A percentile compares a stretch with the other conserved stretches of the same genome.
phyloP scores from a whole-genome alignment of 2,888 invertebrate genomes.

The Luperina nickerlii region DNA sequence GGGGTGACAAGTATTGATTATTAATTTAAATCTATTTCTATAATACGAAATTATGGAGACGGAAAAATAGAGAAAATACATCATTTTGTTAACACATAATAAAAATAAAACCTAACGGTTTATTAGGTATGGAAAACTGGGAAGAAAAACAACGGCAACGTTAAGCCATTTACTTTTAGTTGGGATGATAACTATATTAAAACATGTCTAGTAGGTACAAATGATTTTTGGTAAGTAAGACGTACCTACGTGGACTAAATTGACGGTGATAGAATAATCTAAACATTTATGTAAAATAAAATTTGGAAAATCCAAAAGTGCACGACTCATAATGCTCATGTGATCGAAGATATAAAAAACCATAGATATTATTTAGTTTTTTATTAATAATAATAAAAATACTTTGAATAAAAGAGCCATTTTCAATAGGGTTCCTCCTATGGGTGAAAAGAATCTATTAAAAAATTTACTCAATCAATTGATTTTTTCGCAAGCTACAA shows the following conservation, averaged over 20 bases:
- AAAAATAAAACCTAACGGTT: no score
- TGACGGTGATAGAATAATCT: background rate
- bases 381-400: no score
- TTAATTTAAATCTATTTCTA: conserved; percentile 9
- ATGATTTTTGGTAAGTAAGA: background rate
- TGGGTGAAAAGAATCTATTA: no score
- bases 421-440: no score
- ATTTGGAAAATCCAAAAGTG: no score
- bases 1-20: conserved; percentile 24
- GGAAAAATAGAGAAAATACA: background rate
- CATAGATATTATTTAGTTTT: no score
- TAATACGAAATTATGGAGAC: background rate
- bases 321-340: no score
- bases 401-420: no score
- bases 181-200: background rate
- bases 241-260: background rate
- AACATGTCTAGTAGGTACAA: background rate
- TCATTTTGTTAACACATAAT: background rate
- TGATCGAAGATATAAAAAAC: no score
- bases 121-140: background rate
- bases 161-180: background rate
- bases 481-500: no score
- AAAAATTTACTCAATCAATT: no score
- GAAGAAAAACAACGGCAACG: background rate
- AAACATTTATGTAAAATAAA: background rate